A percentile compares a stretch with the other conserved stretches of the same genome.
phyloP scores from a whole-genome alignment of 2,888 invertebrate genomes.

The Syritta pipiens region DNA sequence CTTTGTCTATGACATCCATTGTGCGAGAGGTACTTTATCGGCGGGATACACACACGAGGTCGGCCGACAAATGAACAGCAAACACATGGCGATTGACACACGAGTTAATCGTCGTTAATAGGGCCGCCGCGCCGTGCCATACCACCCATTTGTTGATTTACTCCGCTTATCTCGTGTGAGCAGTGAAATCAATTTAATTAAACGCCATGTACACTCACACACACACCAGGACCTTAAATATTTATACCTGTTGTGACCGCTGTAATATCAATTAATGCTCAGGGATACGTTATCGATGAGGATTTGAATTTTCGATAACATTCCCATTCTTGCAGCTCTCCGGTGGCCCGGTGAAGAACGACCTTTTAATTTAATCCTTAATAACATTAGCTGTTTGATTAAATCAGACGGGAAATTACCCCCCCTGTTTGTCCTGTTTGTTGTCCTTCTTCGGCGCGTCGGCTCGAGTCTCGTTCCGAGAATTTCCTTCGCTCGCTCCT shows the following conservation, averaged over 20 bases:
- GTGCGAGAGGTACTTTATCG: constrained; percentile 10
- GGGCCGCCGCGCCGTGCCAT: not conserved
- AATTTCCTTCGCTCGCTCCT: not conserved
- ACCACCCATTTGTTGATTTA: not conserved
- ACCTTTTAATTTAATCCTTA: constrained; percentile 39
- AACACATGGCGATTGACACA: constrained; percentile 27
- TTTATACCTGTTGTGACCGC: constrained; percentile 25
- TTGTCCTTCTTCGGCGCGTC: not conserved
- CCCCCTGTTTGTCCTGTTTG: not conserved
- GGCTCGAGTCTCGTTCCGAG: not conserved
- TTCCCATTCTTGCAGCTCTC: not conserved
- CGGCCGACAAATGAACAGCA: constrained; percentile 20
- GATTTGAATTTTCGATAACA: constrained; percentile 10
- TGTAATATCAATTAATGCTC: constrained; percentile 18
- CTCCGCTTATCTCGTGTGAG: not conserved
- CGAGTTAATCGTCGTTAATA: constrained; percentile 24
- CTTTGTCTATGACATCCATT: constrained; percentile 16
- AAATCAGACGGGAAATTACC: constrained; percentile 24
- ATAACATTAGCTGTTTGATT: constrained; percentile 42
- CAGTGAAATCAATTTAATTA: constrained; percentile 1
- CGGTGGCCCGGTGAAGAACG: constrained; percentile 7
- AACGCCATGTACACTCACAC: not conserved
- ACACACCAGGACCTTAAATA: not conserved
- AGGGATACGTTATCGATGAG: constrained; percentile 6
- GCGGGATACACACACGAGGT: not conserved